Conservation (phyloP, 2,797 vertebrate species). For the Schizopygopsis malacanthus region DNA sequence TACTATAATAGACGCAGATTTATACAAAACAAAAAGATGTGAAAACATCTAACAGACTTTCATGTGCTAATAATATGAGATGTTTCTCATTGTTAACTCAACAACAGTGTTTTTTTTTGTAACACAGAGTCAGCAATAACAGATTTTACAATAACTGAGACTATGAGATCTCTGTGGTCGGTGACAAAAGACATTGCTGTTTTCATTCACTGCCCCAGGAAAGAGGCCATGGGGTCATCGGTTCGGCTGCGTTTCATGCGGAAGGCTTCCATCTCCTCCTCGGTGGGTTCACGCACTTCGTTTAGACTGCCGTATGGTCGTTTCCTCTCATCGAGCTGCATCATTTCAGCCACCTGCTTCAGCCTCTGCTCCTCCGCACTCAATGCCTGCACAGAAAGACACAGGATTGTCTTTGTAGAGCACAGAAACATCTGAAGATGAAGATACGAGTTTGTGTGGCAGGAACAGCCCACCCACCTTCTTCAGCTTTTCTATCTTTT, state of each 20-base stretch:
- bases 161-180: not conserved
- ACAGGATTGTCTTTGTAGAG: not conserved
- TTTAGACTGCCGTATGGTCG: conserved; percentile 88
- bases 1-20: not conserved
- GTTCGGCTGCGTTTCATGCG: conserved; percentile 91
- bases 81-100: too few species aligned
- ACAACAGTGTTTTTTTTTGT: not conserved
- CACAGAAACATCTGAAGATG: not conserved
- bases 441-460: not conserved
- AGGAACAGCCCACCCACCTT: conserved; percentile 79
- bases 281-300: conserved; percentile 92
- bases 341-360: conserved; percentile 86
- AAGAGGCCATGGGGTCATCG: conserved; percentile 97
- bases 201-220: conserved; percentile 84
- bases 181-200: not conserved
- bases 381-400: conserved; percentile 81
- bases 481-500: conserved; percentile 94
- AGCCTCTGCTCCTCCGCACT: conserved; percentile 93
- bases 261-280: conserved; percentile 98
- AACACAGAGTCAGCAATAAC: not conserved
- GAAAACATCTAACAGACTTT: not conserved
- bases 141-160: not conserved
- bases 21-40: not conserved
- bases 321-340: conserved; percentile 96
- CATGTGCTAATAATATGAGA: not conserved